phyloP scores from a whole-genome alignment of 2,797 vertebrate genomes.

The Bufotes viridis region DNA sequence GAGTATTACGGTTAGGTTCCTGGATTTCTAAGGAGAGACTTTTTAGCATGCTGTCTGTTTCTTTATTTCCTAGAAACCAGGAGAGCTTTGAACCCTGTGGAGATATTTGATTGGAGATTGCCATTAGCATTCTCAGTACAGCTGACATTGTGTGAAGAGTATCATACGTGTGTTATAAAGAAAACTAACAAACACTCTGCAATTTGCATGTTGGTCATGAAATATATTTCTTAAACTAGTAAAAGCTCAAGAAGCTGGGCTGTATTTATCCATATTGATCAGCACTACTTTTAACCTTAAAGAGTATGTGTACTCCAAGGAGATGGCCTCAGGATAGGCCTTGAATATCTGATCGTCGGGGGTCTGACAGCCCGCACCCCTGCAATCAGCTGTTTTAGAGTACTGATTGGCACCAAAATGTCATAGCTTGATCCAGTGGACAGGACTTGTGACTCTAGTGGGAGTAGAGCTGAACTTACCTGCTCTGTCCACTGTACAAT shows the following conservation, averaged over 20 bases:
- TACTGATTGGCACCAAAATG: too few relatives aligned
- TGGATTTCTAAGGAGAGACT: conserved; percentile 11
- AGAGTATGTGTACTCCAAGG: too few relatives aligned
- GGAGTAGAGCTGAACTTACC: too few relatives aligned
- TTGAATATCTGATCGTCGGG: too few relatives aligned
- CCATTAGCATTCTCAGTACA: conserved; percentile 46
- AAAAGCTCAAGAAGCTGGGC: not conserved
- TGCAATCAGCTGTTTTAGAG: too few relatives aligned
- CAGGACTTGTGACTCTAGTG: too few relatives aligned
- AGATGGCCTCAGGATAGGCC: too few relatives aligned
- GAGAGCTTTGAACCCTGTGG: conserved; percentile 56
- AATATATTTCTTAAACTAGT: not conserved
- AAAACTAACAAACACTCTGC: not conserved
- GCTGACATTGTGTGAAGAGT: conserved; percentile 37
- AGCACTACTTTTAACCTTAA: not conserved
- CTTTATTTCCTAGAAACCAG: conserved; percentile 36
- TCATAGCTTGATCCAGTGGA: too few relatives aligned
- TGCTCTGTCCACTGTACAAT: too few relatives aligned
- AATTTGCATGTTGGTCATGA: not conserved
- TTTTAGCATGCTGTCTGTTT: conserved; percentile 43
- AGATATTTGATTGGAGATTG: conserved; percentile 57
- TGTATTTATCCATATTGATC: conserved; percentile 10
- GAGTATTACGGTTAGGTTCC: not conserved
- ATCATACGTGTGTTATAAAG: conserved; percentile 7
- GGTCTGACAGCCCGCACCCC: too few relatives aligned